phyloP scores from a whole-genome alignment of 2,888 invertebrate species.

The Leptopilina myrica region DNA sequence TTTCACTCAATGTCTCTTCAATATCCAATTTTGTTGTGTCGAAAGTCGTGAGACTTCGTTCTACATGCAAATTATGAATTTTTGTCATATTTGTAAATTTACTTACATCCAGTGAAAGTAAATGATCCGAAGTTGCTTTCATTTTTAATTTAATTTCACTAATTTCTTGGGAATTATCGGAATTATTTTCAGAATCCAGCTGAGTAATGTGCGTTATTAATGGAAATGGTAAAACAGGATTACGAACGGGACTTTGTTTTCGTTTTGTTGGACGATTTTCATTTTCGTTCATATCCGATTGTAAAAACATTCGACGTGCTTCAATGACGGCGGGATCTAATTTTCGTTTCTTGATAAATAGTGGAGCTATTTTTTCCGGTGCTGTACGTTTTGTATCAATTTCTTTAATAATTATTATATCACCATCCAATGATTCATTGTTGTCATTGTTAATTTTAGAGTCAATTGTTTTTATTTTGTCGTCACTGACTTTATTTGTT shows the following conservation, averaged over 20 bases:
- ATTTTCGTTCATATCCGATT: conserved; percentile 84
- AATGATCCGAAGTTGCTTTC: conserved; percentile 49
- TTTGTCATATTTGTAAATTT: conserved; percentile 58
- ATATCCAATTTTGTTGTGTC: conserved; percentile 54
- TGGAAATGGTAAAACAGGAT: conserved; percentile 78
- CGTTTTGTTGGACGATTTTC: conserved; percentile 80
- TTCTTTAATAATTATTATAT: conserved; percentile 48
- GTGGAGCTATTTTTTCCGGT: conserved; percentile 80
- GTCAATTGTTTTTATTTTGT: conserved; percentile 21
- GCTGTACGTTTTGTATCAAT: conserved; percentile 60
- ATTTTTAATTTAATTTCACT: conserved; percentile 48
- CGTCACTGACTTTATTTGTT: not conserved
- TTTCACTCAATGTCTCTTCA: conserved; percentile 63
- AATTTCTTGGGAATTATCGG: not conserved
- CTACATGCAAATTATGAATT: conserved; percentile 24
- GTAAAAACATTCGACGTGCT: conserved; percentile 84
- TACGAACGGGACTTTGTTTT: conserved; percentile 64
- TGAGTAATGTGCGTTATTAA: conserved; percentile 83
- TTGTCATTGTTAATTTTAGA: conserved; percentile 25
- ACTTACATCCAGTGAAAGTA: conserved; percentile 53
- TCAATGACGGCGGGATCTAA: conserved; percentile 80
- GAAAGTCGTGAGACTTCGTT: conserved; percentile 38
- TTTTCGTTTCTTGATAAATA: conserved; percentile 81
- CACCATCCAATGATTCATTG: conserved; percentile 26
- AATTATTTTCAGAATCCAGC: conserved; percentile 48